phyloP scores from a whole-genome alignment of 2,888 invertebrate species.

The Trissoscelio sp. region DNA sequence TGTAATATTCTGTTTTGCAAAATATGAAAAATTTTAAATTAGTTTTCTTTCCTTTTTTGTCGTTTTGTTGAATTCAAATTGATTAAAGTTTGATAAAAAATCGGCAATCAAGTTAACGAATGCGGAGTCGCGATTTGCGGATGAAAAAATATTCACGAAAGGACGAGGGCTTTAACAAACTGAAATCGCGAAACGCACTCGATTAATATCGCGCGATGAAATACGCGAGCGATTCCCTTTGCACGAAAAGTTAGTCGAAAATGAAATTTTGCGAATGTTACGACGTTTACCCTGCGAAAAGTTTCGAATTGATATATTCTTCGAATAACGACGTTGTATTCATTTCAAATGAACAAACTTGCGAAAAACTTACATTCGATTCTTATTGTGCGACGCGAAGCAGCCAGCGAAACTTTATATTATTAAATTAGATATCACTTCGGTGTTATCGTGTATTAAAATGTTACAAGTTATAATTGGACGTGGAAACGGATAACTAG shows the following conservation, averaged over 20 bases:
- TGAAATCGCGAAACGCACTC: not conserved
- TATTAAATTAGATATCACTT: slow-evolving; percentile 53
- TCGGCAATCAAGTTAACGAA: too few relatives aligned
- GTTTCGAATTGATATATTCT: slow-evolving; percentile 50
- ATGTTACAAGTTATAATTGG: slow-evolving; percentile 61
- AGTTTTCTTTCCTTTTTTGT: too few relatives aligned
- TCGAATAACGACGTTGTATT: slow-evolving; percentile 50
- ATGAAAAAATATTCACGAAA: not conserved
- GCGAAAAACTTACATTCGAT: slow-evolving; percentile 55
- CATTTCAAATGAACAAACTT: slow-evolving; percentile 62
- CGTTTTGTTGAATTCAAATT: too few relatives aligned
- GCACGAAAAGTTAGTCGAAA: slow-evolving; percentile 35
- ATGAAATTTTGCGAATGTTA: slow-evolving; percentile 37
- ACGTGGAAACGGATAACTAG: slow-evolving; percentile 17
- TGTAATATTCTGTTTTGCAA: too few relatives aligned
- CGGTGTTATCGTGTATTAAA: slow-evolving; percentile 46
- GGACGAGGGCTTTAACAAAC: not conserved
- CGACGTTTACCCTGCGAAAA: slow-evolving; percentile 19
- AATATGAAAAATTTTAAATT: too few relatives aligned
- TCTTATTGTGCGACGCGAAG: slow-evolving; percentile 45
- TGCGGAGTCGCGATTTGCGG: too few relatives aligned
- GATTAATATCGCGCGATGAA: slow-evolving; percentile 24
- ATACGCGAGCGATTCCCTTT: slow-evolving; percentile 24
- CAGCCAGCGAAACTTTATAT: slow-evolving; percentile 36
- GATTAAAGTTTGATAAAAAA: too few relatives aligned